Evolutionary conservation across 2,797 vertebrate species (phyloP), one percentile per base, ranked within the genome.

Genomic region (Fistularia commersonii): DNA sequence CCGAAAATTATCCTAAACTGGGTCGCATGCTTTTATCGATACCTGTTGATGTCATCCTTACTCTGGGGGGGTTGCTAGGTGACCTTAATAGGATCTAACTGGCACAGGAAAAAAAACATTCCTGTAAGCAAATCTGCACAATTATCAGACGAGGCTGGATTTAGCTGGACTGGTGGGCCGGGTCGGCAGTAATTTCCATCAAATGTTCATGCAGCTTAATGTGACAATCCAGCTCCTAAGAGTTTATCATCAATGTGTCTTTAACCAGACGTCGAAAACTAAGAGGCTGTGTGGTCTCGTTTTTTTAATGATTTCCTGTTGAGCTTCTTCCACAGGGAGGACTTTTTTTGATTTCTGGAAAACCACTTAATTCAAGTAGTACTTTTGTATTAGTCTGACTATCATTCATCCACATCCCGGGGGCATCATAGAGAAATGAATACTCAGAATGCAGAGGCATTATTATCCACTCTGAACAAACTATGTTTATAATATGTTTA

Each of bases 11-110:
- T 23, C 23, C 23, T 23, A 23, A 23, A 23, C 2, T 2, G 23
- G 4, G 23, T 23, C 23, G 4, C 40, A 11, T 9, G 64, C 51
- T 61, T 59, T 8, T 31, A 59, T 50, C 36, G 64, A 72, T 41
- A 63, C 60, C 74, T 59, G 63, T 44, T 48, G 66, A 75, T 40
- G 58, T 32, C 48, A 50, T 74, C 54, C 55, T 64, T 57, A 72
- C 14, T 72, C 70, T 51, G 53, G 41, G 49, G 49, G 49, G 66
- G 85, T 86, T 82, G 79, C 83, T 85, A 84, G 71, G 84, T 76
- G 70, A 82, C 74, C 57, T 56, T 79, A 82, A 82, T 72, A 64
- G 51, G 61, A 68, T 66, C 61, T 88, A 79, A 85, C 74, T 66
- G 62, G 61, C 51, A 44, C 31, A 44, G 49, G 61, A 45, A 55